Conservation (phyloP, 2,797 vertebrate species). For the Gephyroberyx darwinii region DNA sequence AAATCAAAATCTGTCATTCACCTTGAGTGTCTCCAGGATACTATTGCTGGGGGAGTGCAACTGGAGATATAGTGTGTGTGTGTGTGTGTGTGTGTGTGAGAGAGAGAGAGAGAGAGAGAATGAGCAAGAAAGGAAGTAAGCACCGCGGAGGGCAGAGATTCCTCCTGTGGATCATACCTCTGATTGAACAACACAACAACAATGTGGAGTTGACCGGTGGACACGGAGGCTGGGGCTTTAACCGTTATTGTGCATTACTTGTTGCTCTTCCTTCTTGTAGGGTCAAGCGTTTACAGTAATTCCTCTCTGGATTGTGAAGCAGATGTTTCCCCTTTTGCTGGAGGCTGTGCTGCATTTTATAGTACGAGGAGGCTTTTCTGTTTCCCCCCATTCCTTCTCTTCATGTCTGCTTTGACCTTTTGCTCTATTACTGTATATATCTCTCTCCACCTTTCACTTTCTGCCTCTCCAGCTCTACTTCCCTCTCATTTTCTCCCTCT, state of each 20-base stretch:
- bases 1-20: constrained; percentile 59
- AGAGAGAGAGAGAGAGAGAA: not conserved
- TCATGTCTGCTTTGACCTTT: constrained; percentile 59
- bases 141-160: constrained; percentile 17
- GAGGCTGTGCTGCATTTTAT: constrained; percentile 14
- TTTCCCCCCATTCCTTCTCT: constrained; percentile 22
- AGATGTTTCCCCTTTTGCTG: constrained; percentile 14
- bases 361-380: constrained; percentile 4
- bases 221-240: not conserved
- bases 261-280: not conserved
- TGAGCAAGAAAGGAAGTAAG: constrained; percentile 4
- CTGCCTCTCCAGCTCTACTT: constrained; percentile 44
- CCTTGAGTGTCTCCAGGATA: constrained; percentile 32
- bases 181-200: not conserved
- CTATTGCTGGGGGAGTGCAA: constrained; percentile 26
- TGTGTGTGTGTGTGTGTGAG: not conserved
- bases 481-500: constrained; percentile 22
- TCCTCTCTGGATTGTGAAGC: not conserved
- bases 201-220: too few species aligned
- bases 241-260: constrained; percentile 2
- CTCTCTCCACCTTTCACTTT: constrained; percentile 6
- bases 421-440: constrained; percentile 39
- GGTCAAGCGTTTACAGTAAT: not conserved
- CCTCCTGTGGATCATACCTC: constrained; percentile 5
- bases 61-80: constrained; percentile 10